These are phyloP conservation scores for Tenthredo livida DNA, from an alignment of 2,888 invertebrate genomes.

Conservation along the genomic window DNA sequence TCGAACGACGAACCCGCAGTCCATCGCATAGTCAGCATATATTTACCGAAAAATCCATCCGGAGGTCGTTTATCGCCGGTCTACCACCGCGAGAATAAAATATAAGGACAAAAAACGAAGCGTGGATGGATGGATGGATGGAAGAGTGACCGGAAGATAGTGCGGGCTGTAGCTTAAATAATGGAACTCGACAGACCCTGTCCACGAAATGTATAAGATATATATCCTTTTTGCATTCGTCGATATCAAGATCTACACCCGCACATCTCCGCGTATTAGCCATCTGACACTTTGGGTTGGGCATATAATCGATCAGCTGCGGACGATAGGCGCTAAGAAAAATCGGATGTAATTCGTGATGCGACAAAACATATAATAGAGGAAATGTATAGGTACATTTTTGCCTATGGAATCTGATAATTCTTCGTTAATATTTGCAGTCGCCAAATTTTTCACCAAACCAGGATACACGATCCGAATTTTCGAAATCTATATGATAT, in stretches of 20 bases:
- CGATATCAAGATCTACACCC: background rate
- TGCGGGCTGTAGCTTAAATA: background rate
- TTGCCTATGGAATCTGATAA: no score
- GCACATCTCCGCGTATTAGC: background rate
- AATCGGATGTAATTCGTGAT: background rate
- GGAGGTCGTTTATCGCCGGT: background rate
- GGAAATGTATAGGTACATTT: background rate
- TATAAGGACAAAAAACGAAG: background rate
- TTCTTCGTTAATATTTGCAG: no score
- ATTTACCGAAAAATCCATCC: background rate
- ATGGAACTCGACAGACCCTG: no score
- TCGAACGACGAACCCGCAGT: background rate
- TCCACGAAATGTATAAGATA: background rate
- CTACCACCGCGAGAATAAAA: background rate
- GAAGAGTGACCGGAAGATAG: background rate
- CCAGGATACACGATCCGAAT: no score
- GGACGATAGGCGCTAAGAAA: background rate
- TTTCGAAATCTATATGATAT: background rate
- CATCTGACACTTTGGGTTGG: background rate
- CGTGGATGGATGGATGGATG: background rate
- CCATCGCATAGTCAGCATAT: slow-evolving; percentile 16
- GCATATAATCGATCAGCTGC: background rate
- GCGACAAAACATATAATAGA: background rate
- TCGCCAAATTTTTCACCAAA: no score
- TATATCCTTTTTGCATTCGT: background rate